Evolutionary conservation across 2,113 vertebrate genomes (phyloP).

Genomic region (Oreochromis spilurus): DNA sequence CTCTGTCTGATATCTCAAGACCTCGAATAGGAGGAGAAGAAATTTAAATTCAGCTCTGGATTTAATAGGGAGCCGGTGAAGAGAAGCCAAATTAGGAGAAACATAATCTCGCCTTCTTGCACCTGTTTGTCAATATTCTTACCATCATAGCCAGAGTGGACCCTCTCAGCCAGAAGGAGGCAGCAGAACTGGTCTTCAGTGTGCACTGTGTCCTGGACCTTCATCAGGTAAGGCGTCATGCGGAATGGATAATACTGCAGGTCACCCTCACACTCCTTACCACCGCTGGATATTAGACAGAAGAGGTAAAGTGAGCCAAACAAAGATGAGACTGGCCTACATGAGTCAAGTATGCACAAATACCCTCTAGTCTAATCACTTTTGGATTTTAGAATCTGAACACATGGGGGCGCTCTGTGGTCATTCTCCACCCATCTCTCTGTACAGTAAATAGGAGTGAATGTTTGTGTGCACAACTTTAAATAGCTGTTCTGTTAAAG

Average conservation of each 20-base stretch:
- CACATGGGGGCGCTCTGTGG: conserved; percentile 16
- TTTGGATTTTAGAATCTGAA: background rate
- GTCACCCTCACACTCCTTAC: conserved; percentile 73
- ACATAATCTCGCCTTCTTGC: background rate
- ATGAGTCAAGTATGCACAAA: background rate
- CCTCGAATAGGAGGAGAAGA: background rate
- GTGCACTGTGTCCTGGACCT: conserved; percentile 77
- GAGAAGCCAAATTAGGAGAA: background rate
- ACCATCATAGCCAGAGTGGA: conserved; percentile 97
- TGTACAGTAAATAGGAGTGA: background rate
- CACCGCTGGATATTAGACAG: conserved; percentile 61
- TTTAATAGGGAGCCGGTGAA: background rate
- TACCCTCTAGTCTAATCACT: background rate
- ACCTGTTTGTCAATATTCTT: background rate
- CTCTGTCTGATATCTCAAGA: background rate
- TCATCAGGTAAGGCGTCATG: conserved; percentile 92
- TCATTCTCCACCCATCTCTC: background rate
- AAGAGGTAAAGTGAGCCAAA: background rate
- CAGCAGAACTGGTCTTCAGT: conserved; percentile 87
- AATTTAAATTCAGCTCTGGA: background rate
- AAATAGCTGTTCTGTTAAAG: background rate
- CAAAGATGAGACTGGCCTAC: background rate
- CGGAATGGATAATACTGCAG: conserved; percentile 86
- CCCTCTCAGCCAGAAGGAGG: conserved; percentile 89
- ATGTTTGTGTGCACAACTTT: background rate